Evolutionary conservation across 2,113 vertebrate species (phyloP).

Genomic region (Microcebus lehilahytsara): DNA sequence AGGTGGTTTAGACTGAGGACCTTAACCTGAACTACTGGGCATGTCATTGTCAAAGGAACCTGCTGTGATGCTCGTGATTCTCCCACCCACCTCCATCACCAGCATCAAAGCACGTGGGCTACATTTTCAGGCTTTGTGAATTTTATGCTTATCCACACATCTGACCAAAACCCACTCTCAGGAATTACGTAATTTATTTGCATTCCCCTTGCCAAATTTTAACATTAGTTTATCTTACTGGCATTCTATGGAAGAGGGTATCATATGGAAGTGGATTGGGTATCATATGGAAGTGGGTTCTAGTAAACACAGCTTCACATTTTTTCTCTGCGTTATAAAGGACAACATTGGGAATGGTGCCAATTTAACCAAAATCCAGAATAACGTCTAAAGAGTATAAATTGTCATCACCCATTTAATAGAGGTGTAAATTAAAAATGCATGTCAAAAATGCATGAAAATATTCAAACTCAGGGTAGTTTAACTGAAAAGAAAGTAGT

Average conservation of each 20-base stretch:
- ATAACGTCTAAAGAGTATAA: background rate
- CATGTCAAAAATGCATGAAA: background rate
- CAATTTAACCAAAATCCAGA: background rate
- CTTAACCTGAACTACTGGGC: rapidly evolving
- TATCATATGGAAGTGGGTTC: background rate
- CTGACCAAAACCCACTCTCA: background rate
- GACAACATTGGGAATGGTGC: background rate
- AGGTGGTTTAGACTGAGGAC: background rate
- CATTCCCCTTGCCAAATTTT: background rate
- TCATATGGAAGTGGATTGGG: background rate
- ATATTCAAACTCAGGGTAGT: background rate
- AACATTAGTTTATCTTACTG: background rate
- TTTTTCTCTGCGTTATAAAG: background rate
- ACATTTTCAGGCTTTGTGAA: background rate
- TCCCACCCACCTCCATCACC: background rate
- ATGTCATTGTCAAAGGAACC: background rate
- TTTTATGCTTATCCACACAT: background rate
- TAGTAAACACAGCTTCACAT: background rate
- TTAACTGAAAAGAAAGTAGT: background rate
- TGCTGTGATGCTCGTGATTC: rapidly evolving
- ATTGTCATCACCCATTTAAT: background rate
- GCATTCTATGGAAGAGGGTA: background rate
- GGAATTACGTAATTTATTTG: background rate
- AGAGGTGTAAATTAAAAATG: background rate
- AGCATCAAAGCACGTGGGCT: background rate